Conservation (phyloP, 64 coral and sea anemone genomes). For the Cladopsammia gracilis region DNA sequence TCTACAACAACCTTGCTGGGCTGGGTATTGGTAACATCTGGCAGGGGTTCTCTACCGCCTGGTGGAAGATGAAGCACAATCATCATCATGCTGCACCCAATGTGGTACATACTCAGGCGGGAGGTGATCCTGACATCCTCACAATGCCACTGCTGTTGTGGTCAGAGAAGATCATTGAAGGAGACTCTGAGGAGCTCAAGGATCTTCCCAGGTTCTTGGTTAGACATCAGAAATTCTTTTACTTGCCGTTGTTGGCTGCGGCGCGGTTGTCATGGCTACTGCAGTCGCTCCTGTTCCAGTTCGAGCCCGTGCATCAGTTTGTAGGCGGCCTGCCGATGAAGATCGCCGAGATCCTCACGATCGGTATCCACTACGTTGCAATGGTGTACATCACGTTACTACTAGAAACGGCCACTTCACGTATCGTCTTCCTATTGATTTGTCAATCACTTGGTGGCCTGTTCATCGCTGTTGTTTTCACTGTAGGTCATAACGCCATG, state of each 20-base stretch:
- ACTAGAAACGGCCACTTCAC: background rate
- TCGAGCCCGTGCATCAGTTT: conserved; percentile 8
- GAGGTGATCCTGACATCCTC: conserved; percentile 14
- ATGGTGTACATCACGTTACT: conserved; percentile 9
- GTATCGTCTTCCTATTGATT: background rate
- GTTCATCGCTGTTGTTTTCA: background rate
- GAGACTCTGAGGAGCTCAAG: conserved; percentile 21
- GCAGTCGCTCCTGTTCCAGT: conserved; percentile 24
- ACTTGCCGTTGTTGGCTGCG: background rate
- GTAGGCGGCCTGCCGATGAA: conserved; percentile 15
- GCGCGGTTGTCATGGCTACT: conserved; percentile 20
- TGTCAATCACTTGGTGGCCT: conserved; percentile 30
- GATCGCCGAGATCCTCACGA: background rate
- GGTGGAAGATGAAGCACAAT: conserved; percentile 38
- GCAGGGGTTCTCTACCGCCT: conserved; percentile 24
- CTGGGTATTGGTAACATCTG: conserved; percentile 5
- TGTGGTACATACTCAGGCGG: conserved; percentile 20
- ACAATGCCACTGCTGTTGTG: conserved; percentile 33
- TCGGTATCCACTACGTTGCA: conserved; percentile 4
- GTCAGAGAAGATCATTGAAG: conserved; percentile 44
- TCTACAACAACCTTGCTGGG: conserved; percentile 25
- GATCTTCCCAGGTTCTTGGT: conserved; percentile 33
- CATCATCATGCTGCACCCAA: conserved; percentile 21
- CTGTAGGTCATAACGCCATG: conserved; percentile 19
- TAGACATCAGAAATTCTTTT: conserved; percentile 28